Conservation (phyloP, 1,140 invertebrate species). For the Drosophila aff. region DNA sequence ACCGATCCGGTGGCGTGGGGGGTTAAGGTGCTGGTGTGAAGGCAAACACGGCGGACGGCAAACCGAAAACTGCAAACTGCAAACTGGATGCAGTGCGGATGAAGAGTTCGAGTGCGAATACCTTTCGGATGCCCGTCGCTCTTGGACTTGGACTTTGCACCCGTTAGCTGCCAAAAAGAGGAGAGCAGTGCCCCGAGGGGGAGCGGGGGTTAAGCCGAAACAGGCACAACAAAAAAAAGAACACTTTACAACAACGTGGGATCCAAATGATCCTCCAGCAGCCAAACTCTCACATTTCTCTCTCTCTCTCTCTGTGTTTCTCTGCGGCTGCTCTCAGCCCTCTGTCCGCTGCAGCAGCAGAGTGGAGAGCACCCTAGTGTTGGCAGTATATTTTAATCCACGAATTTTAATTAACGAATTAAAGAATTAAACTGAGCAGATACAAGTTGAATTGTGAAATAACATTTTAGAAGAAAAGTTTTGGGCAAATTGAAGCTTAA, state of each 20-base stretch:
- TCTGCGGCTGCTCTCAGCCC: slow-evolving; percentile 3
- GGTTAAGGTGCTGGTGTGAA: slow-evolving; percentile 49
- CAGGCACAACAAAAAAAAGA: slow-evolving; percentile 9
- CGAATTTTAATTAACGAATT: too few species aligned
- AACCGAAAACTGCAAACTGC: slow-evolving; percentile 39
- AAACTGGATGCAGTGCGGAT: slow-evolving; percentile 51
- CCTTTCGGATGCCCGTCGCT: slow-evolving; percentile 48
- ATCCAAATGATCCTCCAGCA: slow-evolving; percentile 39
- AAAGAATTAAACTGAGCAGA: too few species aligned
- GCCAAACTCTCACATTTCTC: slow-evolving; percentile 12
- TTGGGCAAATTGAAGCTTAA: too few species aligned
- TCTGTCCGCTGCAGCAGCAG: slow-evolving; percentile 8
- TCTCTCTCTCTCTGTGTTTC: not conserved
- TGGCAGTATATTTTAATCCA: not conserved
- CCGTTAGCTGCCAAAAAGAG: slow-evolving; percentile 66
- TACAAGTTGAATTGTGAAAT: too few species aligned
- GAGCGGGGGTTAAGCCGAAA: slow-evolving; percentile 2
- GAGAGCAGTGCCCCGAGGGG: slow-evolving; percentile 6
- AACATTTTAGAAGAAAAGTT: too few species aligned
- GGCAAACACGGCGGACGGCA: slow-evolving; percentile 49
- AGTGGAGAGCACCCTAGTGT: not conserved
- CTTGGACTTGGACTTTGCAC: slow-evolving; percentile 66
- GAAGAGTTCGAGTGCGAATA: slow-evolving; percentile 19
- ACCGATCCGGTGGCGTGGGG: slow-evolving; percentile 10
- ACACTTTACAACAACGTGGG: slow-evolving; percentile 57